Percentiles rank a stretch among this genome's conserved stretches.
Conservation (phyloP, 1,140 invertebrate species). For the Solen grandis region DNA sequence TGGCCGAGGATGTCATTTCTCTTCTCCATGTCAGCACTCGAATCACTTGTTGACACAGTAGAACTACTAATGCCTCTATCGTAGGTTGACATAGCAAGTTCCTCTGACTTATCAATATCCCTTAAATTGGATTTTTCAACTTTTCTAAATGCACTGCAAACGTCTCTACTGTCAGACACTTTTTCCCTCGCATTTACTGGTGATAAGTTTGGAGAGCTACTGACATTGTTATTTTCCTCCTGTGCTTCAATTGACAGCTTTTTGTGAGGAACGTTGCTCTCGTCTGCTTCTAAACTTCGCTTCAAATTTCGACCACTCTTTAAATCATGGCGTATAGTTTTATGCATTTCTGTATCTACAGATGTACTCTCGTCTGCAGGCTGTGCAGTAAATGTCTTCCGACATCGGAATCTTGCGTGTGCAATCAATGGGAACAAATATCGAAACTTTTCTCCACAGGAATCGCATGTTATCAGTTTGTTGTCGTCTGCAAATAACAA, state of each 20-base stretch:
- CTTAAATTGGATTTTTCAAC: constrained; percentile 64
- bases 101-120: neutral
- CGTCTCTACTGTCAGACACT: constrained; percentile 21
- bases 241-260: neutral
- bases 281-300: neutral
- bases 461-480: constrained; percentile 67
- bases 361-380: no score
- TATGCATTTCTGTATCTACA: no score
- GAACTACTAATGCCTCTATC: no score
- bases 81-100: neutral
- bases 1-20: neutral
- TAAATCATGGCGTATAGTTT: no score
- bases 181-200: no score
- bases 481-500: constrained; percentile 65
- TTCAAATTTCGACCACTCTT: no score
- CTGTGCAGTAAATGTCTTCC: no score
- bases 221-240: constrained; percentile 37
- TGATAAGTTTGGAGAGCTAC: no score
- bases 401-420: constrained; percentile 77
- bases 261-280: constrained; percentile 21
- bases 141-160: constrained; percentile 75
- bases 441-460: constrained; percentile 75
- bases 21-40: neutral
- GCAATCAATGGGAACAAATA: constrained; percentile 75
- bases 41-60: no score